Evolutionary conservation across 2,888 invertebrate species (phyloP), one percentile per base, ranked within the genome.

Genomic region (Temnothorax rugatulus): DNA sequence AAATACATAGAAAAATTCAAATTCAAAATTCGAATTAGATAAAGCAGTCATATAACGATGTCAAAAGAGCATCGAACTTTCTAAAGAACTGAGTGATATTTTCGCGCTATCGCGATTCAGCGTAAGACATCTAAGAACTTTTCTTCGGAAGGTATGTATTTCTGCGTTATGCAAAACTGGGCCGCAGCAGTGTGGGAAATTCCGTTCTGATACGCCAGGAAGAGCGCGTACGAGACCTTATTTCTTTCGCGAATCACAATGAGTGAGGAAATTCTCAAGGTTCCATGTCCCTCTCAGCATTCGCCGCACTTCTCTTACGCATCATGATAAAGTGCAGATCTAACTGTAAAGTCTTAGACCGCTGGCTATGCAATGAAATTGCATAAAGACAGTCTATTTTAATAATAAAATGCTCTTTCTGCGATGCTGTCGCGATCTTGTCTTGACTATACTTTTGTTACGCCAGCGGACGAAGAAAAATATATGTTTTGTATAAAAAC

Each of bases 121-220:
- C 7, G 0, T 34, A 9, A n/a, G 13, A 11, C 13, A 29, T 15
- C 5, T n/a, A n/a, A 77, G 38, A 50, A 54, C 1, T 52, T 54
- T 54, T 52, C 41, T 66, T 77, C 52, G 52, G 4, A 75, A 59
- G 29, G 3, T 61, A n/a, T 9, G 15, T 13, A 7, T 47, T 34
- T 21, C 52, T 64, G 15, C 44, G 8, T 74, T 63, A 86, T 79
- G 66, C 61, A 83, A 74, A 85, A 83, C 54, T 81, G 61, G 82
- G 54, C 41, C 83, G 63, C 41, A 52, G 52, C 38, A 66, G 29
- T 76, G 71, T 83, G 68, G 61, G 74, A 63, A 76, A 74, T 82
- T 84, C 74, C 25, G 57, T 52, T 50, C 8, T 47, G 61, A 81
- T 66, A 50, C n/a, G 71, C 81, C 79, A 52, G 52, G 64, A 81